A percentile compares a stretch with the other conserved stretches of the same genome.
Conservation (phyloP, 2,888 invertebrate species). For the Apodemia mormo region DNA sequence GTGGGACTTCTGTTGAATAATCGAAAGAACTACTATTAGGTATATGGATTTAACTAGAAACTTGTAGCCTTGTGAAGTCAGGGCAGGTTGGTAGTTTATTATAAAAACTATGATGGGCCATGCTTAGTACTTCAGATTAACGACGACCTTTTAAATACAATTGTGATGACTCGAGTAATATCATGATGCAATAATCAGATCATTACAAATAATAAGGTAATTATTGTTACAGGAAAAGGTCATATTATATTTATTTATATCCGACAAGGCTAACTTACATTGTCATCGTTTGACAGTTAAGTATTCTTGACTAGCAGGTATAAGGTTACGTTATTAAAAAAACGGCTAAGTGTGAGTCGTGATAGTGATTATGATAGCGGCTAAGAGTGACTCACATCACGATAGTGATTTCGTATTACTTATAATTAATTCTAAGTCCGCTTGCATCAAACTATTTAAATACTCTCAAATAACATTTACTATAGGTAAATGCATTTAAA, state of each 20-base stretch:
- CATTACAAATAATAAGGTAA: constrained; percentile 9
- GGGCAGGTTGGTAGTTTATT: not conserved
- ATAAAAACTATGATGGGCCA: not conserved
- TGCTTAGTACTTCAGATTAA: not conserved
- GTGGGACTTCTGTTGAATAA: too few relatives aligned
- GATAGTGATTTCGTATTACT: too few relatives aligned
- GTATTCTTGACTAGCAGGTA: not conserved
- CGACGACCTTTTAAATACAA: not conserved
- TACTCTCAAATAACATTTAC: too few relatives aligned
- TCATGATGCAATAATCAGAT: constrained; percentile 3
- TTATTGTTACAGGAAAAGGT: constrained; percentile 9
- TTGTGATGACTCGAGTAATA: not conserved
- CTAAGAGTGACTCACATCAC: too few relatives aligned
- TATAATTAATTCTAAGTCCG: too few relatives aligned
- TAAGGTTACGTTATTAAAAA: not conserved
- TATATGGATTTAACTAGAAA: not conserved
- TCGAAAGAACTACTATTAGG: too few relatives aligned
- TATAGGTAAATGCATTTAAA: too few relatives aligned
- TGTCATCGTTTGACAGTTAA: constrained; percentile 17
- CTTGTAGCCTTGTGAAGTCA: not conserved
- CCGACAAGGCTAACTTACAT: constrained; percentile 12
- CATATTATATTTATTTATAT: constrained; percentile 14
- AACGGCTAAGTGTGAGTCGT: not conserved
- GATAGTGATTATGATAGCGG: too few relatives aligned
- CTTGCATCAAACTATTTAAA: too few relatives aligned